Evolutionary conservation across 2,797 vertebrate genomes (phyloP).

Genomic region (Mus spretus): DNA sequence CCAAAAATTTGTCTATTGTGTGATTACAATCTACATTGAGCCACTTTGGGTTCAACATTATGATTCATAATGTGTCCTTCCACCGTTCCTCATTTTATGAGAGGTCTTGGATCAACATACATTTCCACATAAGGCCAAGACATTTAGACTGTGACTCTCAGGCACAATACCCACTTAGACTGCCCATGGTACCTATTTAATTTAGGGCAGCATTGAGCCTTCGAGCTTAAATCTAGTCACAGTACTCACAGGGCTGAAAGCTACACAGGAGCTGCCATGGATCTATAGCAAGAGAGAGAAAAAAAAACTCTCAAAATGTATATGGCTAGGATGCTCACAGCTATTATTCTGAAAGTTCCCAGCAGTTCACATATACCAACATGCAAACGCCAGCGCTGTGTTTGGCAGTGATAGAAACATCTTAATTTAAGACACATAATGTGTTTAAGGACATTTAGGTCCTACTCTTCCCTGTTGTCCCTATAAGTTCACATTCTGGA

Average conservation of each 20-base stretch:
- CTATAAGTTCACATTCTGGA: slow-evolving; percentile 12
- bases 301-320: not conserved
- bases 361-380: not conserved
- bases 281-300: not conserved
- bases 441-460: slow-evolving; percentile 16
- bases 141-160: not conserved
- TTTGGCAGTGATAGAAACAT: not conserved
- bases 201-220: not conserved
- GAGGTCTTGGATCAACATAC: not conserved
- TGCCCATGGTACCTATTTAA: not conserved
- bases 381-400: not conserved
- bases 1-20: not conserved
- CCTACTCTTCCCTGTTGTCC: not conserved
- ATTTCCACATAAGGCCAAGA: not conserved
- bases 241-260: not conserved
- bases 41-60: not conserved
- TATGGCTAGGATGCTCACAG: not conserved
- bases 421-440: not conserved
- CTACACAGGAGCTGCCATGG: not conserved
- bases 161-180: not conserved
- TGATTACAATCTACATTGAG: not conserved
- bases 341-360: not conserved
- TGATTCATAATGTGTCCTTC: not conserved
- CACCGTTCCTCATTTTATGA: not conserved
- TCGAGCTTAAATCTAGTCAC: not conserved